Conservation (phyloP, 2,113 vertebrate genomes). For the Sitta europaea region DNA sequence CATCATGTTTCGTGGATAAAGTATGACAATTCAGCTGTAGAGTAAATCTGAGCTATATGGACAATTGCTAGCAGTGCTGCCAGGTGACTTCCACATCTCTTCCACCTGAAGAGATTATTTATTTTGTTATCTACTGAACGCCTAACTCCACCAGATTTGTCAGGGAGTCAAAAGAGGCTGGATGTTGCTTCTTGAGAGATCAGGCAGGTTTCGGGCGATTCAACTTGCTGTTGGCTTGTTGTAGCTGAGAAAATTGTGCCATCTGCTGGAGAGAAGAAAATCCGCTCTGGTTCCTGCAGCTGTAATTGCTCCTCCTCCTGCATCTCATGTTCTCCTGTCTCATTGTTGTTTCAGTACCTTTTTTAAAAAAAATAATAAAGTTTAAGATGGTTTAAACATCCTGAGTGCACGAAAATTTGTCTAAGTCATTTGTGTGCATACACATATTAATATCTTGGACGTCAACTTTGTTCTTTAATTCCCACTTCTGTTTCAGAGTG, state of each 20-base stretch:
- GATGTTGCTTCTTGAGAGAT: background rate
- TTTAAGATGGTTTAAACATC: background rate
- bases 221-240: background rate
- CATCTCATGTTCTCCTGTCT: background rate
- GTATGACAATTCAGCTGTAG: background rate
- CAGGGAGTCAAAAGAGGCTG: background rate
- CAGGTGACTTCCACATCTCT: background rate
- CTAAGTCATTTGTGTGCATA: background rate
- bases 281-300: background rate
- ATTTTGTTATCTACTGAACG: background rate
- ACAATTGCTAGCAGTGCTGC: background rate
- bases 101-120: background rate
- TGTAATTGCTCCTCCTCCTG: background rate
- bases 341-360: background rate
- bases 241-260: conserved; percentile 36
- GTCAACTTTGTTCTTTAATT: background rate
- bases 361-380: background rate
- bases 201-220: background rate
- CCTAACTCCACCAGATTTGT: background rate
- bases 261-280: conserved; percentile 48
- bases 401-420: background rate
- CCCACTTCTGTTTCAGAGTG: background rate
- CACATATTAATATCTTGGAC: background rate
- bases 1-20: fast-evolving
- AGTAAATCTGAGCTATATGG: background rate